Percentiles rank a stretch among this genome's conserved stretches.
These are phyloP conservation scores for Neolamprologus cancellatus DNA, from an alignment of 2,113 vertebrate species.

Conservation along the genomic window DNA sequence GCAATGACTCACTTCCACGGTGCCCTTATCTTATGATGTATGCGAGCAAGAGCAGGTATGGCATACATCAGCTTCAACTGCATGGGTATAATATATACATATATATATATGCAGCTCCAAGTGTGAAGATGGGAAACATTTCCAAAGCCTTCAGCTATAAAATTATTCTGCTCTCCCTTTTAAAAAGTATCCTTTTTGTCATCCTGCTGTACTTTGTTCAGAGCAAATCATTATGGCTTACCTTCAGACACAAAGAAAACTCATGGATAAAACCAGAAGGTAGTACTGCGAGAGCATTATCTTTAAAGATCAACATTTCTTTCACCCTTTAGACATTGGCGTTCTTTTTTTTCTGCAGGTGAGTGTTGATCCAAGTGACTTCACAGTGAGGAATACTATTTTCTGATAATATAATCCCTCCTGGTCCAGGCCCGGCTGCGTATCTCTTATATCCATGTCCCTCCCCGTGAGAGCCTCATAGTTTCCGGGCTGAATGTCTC, in stretches of 20 bases:
- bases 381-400: constrained; percentile 41
- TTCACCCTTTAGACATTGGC: constrained; percentile 17
- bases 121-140: not conserved
- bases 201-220: not conserved
- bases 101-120: not conserved
- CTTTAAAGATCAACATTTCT: constrained; percentile 14
- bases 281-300: constrained; percentile 6
- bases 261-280: constrained; percentile 23
- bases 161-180: not conserved
- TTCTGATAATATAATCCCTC: constrained; percentile 58
- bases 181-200: not conserved
- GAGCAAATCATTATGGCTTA: not conserved
- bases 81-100: not conserved
- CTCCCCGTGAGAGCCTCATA: constrained; percentile 27
- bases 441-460: constrained; percentile 34
- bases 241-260: constrained; percentile 23
- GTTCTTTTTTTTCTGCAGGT: constrained; percentile 1
- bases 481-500: constrained; percentile 23
- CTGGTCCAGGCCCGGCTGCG: not conserved
- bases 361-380: constrained; percentile 26
- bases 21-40: constrained; percentile 20
- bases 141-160: not conserved
- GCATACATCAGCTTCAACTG: not conserved
- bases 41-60: not conserved
- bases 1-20: constrained; percentile 36